Evolutionary conservation across 2,113 vertebrate species (phyloP).

Genomic region (Cranoglanis bouderius): DNA sequence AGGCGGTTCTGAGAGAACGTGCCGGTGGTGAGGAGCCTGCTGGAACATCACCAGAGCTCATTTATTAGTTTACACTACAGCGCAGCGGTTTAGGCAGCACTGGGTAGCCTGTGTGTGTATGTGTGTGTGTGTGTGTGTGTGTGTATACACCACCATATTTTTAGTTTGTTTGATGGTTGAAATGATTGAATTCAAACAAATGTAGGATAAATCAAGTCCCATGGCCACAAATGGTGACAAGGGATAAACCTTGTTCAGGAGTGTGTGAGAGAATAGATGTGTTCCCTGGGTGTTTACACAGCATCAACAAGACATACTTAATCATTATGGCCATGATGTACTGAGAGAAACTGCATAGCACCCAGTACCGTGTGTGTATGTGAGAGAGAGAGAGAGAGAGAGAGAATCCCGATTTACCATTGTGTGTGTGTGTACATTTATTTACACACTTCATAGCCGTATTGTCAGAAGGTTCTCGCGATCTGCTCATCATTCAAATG

Average conservation of each 20-base stretch:
- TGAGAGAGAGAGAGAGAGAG: background rate
- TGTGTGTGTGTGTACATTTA: background rate
- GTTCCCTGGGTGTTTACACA: background rate
- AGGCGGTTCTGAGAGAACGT: slow-evolving; percentile 42
- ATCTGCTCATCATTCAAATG: background rate
- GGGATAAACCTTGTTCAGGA: slow-evolving; percentile 18
- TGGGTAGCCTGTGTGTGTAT: slow-evolving; percentile 32
- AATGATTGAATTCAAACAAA: slow-evolving; percentile 42
- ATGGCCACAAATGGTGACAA: background rate
- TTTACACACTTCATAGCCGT: background rate
- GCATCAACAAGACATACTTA: background rate
- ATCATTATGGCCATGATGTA: background rate
- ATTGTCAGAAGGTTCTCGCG: slow-evolving; percentile 9
- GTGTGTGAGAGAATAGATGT: background rate
- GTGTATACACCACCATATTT: slow-evolving; percentile 23
- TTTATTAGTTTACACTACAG: slow-evolving; percentile 50
- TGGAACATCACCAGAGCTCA: slow-evolving; percentile 47
- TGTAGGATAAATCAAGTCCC: slow-evolving; percentile 9
- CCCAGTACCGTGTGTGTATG: background rate
- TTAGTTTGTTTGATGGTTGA: slow-evolving; percentile 43
- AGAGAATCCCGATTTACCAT: background rate
- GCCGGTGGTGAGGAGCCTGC: slow-evolving; percentile 31
- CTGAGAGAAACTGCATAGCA: background rate
- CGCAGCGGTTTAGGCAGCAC: slow-evolving; percentile 25
- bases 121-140: slow-evolving; percentile 10